Evolutionary conservation across 2,888 invertebrate genomes (phyloP).

Genomic region (Dascillus cervinus): DNA sequence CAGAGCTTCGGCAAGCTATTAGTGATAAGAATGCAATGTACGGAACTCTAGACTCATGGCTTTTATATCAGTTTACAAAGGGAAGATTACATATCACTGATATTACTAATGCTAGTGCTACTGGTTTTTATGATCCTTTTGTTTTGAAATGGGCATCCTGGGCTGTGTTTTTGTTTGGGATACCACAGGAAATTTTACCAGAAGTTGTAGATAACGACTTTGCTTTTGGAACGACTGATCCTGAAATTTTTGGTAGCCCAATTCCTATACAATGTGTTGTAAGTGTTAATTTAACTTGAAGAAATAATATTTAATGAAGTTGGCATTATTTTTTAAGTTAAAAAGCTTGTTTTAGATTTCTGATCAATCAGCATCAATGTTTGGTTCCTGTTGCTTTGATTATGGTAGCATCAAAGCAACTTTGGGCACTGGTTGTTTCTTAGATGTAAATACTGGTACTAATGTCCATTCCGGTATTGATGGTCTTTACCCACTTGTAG

Average conservation of each 20-base stretch:
- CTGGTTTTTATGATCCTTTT: slow-evolving; percentile 92
- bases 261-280: slow-evolving; percentile 76
- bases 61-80: slow-evolving; percentile 72
- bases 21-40: slow-evolving; percentile 61
- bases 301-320: not conserved
- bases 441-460: slow-evolving; percentile 73
- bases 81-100: slow-evolving; percentile 70
- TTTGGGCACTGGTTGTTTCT: slow-evolving; percentile 86
- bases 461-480: slow-evolving; percentile 71
- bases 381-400: slow-evolving; percentile 76
- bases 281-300: slow-evolving; percentile 31
- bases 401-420: slow-evolving; percentile 73
- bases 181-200: slow-evolving; percentile 72
- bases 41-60: slow-evolving; percentile 90
- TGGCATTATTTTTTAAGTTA: slow-evolving; percentile 1
- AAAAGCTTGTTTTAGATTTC: slow-evolving; percentile 54
- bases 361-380: slow-evolving; percentile 84
- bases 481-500: slow-evolving; percentile 87
- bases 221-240: slow-evolving; percentile 61
- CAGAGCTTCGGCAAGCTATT: slow-evolving; percentile 58
- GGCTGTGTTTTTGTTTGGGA: slow-evolving; percentile 58
- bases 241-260: slow-evolving; percentile 62
- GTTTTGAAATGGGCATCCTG: slow-evolving; percentile 75
- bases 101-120: slow-evolving; percentile 83
- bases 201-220: slow-evolving; percentile 69